Conservation (phyloP, 1,140 invertebrate species). For the Berghia stephanieae region DNA sequence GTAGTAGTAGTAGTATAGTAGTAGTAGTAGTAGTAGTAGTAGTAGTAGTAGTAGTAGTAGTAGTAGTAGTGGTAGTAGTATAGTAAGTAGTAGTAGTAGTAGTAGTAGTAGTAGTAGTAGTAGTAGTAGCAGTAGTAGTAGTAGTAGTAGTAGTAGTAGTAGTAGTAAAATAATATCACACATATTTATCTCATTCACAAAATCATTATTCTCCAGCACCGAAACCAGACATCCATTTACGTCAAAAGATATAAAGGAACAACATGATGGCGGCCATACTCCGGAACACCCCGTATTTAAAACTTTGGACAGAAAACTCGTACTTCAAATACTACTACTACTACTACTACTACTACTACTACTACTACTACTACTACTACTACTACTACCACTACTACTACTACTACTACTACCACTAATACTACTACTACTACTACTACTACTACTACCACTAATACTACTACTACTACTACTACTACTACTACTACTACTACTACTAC, state of each 20-base stretch:
- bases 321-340: too few relatives aligned
- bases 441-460: too few relatives aligned
- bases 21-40: slow-evolving; percentile 19
- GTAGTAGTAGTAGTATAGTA: too few relatives aligned
- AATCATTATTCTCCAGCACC: too few relatives aligned
- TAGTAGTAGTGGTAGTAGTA: neutral
- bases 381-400: slow-evolving; percentile 20
- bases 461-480: slow-evolving; percentile 16
- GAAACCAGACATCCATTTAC: too few relatives aligned
- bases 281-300: neutral
- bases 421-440: too few relatives aligned
- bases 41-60: neutral
- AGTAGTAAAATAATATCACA: too few relatives aligned
- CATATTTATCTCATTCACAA: too few relatives aligned
- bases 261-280: too few relatives aligned
- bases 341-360: neutral
- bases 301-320: too few relatives aligned
- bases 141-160: slow-evolving; percentile 23
- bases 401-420: slow-evolving; percentile 22
- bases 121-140: slow-evolving; percentile 22
- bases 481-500: slow-evolving; percentile 4
- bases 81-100: too few relatives aligned
- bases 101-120: slow-evolving; percentile 21
- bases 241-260: too few relatives aligned
- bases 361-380: slow-evolving; percentile 17